phyloP scores from a whole-genome alignment of 2,888 invertebrate species.

The Machimus atricapillus region DNA sequence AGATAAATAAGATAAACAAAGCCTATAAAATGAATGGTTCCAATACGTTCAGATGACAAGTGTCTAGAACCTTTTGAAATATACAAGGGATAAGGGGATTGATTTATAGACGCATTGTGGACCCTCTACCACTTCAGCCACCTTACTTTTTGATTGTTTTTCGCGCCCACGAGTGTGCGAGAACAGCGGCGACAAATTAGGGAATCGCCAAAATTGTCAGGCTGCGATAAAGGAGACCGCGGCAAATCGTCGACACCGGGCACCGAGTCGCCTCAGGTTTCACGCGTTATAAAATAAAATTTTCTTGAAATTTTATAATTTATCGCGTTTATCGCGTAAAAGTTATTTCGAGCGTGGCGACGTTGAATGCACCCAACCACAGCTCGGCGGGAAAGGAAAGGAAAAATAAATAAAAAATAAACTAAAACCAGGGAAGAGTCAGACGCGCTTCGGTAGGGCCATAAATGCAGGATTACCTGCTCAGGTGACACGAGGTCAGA shows the following conservation, averaged over 20 bases:
- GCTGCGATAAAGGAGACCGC: background rate
- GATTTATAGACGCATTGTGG: slow-evolving; percentile 8
- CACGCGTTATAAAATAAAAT: background rate
- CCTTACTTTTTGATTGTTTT: background rate
- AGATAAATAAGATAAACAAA: background rate
- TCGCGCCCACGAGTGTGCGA: background rate
- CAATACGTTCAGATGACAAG: background rate
- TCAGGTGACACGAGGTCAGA: slow-evolving; percentile 7
- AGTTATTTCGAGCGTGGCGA: background rate
- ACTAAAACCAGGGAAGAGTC: background rate
- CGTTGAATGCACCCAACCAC: background rate
- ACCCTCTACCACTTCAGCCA: background rate
- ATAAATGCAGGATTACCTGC: background rate
- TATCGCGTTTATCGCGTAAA: slow-evolving; percentile 7
- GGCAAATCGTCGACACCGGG: background rate
- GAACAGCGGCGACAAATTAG: slow-evolving; percentile 6
- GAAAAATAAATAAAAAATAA: background rate
- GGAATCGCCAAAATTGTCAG: slow-evolving; percentile 20
- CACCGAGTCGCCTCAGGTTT: background rate
- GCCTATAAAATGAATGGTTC: background rate
- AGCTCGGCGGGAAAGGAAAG: background rate
- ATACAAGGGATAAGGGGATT: background rate
- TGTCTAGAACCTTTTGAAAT: background rate
- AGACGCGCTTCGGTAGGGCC: background rate
- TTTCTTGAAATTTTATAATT: slow-evolving; percentile 7